These are phyloP conservation scores for Invenusta paracnida DNA, from an alignment of 2,888 invertebrate genomes.

Conservation along the genomic window DNA sequence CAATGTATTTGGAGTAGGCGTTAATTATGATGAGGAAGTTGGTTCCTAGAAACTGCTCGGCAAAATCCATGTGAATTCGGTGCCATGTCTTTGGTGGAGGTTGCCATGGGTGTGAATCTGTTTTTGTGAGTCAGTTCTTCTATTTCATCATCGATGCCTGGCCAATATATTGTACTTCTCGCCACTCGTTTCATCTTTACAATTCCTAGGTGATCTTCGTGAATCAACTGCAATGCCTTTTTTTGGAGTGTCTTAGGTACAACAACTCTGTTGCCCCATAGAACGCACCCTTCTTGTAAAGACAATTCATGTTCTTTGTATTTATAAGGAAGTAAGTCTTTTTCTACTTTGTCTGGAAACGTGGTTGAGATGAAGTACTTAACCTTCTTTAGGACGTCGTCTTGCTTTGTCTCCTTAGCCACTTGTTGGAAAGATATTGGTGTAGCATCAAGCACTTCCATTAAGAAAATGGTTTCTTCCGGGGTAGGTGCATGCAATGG, in stretches of 20 bases:
- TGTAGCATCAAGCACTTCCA: not conserved
- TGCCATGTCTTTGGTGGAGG: not conserved
- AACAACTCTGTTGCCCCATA: slow-evolving; percentile 9
- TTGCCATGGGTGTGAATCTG: not conserved
- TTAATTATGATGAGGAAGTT: too few species aligned
- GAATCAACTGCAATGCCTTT: not conserved
- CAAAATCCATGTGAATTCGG: too few species aligned
- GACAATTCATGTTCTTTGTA: not conserved
- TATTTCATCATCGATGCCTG: slow-evolving; percentile 5
- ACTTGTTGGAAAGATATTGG: too few species aligned
- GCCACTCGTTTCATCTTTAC: slow-evolving; percentile 16
- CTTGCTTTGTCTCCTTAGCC: not conserved
- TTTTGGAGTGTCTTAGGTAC: not conserved
- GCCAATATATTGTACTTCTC: not conserved
- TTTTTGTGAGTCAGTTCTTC: not conserved
- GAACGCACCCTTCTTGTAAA: too few species aligned
- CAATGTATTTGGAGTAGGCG: too few species aligned
- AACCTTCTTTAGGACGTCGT: not conserved
- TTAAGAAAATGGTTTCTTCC: not conserved
- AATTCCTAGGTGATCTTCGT: slow-evolving; percentile 8
- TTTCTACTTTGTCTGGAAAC: not conserved
- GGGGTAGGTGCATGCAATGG: not conserved
- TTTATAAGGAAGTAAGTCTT: not conserved
- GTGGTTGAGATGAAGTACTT: not conserved
- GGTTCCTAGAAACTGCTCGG: too few species aligned